These are phyloP conservation scores for Perca schrenkii DNA, from an alignment of 2,113 vertebrate species.

Conservation along the genomic window DNA sequence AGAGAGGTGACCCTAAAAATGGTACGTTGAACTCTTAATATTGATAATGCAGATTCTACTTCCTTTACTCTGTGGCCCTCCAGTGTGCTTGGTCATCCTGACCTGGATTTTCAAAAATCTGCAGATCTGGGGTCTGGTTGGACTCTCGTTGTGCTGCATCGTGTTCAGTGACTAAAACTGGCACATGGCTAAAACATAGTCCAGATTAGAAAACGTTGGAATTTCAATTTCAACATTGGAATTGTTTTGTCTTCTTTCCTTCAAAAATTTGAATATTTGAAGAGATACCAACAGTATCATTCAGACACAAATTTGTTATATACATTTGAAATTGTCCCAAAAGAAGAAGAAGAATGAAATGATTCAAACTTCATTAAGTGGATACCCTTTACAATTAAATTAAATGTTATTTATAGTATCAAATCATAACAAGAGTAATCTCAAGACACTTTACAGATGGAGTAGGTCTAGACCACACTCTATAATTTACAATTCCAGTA, in stretches of 20 bases:
- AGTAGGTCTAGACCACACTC: too few species aligned
- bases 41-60: background rate
- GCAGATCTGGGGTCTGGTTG: background rate
- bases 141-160: background rate
- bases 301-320: too few species aligned
- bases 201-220: background rate
- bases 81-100: background rate
- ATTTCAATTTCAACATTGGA: too few species aligned
- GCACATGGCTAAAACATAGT: background rate
- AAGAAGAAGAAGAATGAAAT: too few species aligned
- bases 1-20: constrained; percentile 83
- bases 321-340: too few species aligned
- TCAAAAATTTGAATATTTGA: background rate
- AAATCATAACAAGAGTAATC: too few species aligned
- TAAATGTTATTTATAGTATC: too few species aligned
- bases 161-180: background rate
- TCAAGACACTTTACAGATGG: too few species aligned
- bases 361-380: too few species aligned
- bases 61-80: background rate
- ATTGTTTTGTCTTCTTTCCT: background rate
- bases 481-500: too few species aligned
- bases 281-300: too few species aligned
- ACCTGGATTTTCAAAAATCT: background rate
- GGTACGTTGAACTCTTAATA: constrained; percentile 79
- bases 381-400: too few species aligned